These are phyloP conservation scores for Neodon shergylaensis DNA, from an alignment of 2,113 vertebrate genomes.

Conservation along the genomic window DNA sequence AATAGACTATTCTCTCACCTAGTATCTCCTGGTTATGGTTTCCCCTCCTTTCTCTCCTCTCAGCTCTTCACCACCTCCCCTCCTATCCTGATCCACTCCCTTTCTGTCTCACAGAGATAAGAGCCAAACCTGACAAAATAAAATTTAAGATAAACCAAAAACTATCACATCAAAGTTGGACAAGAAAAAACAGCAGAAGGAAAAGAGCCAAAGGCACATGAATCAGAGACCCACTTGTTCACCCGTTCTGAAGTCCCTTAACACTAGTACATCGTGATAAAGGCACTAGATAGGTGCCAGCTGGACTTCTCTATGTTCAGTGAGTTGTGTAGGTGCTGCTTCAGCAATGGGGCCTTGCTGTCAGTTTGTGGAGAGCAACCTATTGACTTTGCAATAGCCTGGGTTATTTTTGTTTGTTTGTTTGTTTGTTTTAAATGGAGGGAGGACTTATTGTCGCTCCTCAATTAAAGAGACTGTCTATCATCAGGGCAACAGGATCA, in stretches of 20 bases:
- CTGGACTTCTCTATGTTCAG: not conserved
- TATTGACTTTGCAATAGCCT: not conserved
- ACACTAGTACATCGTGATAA: not conserved
- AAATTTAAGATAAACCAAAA: not conserved
- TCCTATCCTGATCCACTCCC: not conserved
- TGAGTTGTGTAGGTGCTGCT: not conserved
- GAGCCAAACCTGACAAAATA: not conserved
- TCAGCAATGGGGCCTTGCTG: not conserved
- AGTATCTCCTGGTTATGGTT: not conserved
- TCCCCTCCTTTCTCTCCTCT: not conserved
- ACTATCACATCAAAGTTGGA: not conserved
- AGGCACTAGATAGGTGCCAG: not conserved
- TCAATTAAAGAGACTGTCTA: not conserved
- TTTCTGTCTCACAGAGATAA: not conserved
- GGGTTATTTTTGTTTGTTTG: not conserved
- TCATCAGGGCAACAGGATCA: not conserved
- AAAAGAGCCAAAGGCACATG: not conserved
- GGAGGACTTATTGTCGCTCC: not conserved
- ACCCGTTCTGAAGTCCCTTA: not conserved
- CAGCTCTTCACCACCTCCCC: not conserved
- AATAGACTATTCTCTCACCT: not conserved
- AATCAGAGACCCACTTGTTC: not conserved
- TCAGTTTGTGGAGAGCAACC: not conserved
- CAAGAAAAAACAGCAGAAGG: not conserved
- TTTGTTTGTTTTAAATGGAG: not conserved